phyloP scores from a whole-genome alignment of 2,113 vertebrate species.

The Tyto alba region DNA sequence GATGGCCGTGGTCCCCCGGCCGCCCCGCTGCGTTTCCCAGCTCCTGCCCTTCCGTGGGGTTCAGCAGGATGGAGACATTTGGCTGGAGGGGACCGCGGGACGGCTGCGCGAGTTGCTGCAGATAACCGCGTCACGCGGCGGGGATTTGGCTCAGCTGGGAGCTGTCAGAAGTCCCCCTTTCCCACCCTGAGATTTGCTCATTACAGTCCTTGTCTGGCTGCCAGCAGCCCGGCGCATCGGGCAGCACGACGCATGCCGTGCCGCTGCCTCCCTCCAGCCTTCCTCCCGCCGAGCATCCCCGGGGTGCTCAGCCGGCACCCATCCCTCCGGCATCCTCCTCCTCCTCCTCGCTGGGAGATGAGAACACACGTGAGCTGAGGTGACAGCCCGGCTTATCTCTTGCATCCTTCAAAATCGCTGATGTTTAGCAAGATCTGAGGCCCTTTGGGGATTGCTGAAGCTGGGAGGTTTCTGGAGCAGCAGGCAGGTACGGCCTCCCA shows the following conservation, averaged over 20 bases:
- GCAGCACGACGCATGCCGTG: rapidly evolving
- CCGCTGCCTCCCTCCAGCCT: not conserved
- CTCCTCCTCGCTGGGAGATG: not conserved
- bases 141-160: not conserved
- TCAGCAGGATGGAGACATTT: not conserved
- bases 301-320: not conserved
- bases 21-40: not conserved
- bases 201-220: not conserved
- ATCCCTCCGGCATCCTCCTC: not conserved
- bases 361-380: not conserved
- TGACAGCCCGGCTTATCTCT: not conserved
- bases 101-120: not conserved
- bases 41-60: rapidly evolving
- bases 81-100: not conserved
- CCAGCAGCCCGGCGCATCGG: not conserved
- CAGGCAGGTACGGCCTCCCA: not conserved
- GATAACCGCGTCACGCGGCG: not conserved
- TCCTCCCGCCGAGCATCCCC: not conserved
- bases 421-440: not conserved
- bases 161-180: not conserved
- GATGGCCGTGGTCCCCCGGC: rapidly evolving
- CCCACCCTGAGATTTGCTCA: not conserved
- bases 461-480: not conserved
- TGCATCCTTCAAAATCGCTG: not conserved
- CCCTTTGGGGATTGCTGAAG: not conserved